Conservation (phyloP, 2,113 vertebrate genomes). For the Ovis canadensis region DNA sequence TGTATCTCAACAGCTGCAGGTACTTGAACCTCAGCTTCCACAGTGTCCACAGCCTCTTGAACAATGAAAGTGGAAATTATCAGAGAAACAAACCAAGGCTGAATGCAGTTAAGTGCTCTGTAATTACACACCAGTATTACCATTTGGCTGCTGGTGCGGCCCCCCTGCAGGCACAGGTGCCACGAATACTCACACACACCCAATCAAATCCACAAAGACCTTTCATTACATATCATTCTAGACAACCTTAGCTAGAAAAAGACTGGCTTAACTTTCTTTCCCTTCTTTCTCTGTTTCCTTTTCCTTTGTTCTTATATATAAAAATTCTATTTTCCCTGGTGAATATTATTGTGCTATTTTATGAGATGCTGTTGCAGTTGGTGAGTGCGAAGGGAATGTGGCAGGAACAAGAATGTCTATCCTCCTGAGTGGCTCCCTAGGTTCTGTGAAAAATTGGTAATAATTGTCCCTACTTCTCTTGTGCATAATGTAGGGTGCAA, state of each 20-base stretch:
- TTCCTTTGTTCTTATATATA: slow-evolving; percentile 21
- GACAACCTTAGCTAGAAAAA: slow-evolving; percentile 53
- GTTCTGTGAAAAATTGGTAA: neutral
- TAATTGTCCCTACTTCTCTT: slow-evolving; percentile 42
- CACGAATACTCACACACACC: slow-evolving; percentile 51
- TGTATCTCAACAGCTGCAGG: slow-evolving; percentile 77
- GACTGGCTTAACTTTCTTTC: slow-evolving; percentile 15
- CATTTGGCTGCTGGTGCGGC: slow-evolving; percentile 66
- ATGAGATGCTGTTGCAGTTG: neutral
- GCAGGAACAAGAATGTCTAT: neutral
- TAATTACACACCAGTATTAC: slow-evolving; percentile 73
- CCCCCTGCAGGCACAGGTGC: slow-evolving; percentile 68
- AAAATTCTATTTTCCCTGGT: slow-evolving; percentile 28
- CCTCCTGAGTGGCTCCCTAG: slow-evolving; percentile 19
- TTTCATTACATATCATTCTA: slow-evolving; percentile 34
- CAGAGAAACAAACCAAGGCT: slow-evolving; percentile 69
- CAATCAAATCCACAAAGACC: slow-evolving; percentile 67
- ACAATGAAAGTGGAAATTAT: slow-evolving; percentile 76
- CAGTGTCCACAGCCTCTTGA: slow-evolving; percentile 66
- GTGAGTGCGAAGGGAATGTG: slow-evolving; percentile 1
- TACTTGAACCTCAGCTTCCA: slow-evolving; percentile 72
- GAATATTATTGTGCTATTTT: neutral
- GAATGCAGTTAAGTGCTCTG: slow-evolving; percentile 71
- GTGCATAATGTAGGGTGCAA: neutral
- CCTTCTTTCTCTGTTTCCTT: neutral